Conservation (phyloP, 2,113 vertebrate species). For the Oostethus manadensis region DNA sequence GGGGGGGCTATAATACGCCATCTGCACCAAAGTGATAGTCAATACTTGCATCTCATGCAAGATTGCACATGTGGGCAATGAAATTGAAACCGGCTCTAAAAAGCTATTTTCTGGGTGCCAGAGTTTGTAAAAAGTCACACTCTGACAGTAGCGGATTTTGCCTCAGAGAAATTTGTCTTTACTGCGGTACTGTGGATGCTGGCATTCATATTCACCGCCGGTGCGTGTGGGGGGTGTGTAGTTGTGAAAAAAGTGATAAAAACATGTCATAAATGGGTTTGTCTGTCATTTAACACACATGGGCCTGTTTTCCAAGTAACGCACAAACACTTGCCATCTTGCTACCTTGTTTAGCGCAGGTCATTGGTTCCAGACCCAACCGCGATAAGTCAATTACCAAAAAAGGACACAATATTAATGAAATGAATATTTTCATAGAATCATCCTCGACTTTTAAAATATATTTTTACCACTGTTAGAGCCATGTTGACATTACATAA, state of each 20-base stretch:
- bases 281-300: constrained; percentile 19
- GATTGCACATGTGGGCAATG: constrained; percentile 42
- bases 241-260: constrained; percentile 38
- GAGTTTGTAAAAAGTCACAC: constrained; percentile 52
- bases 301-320: constrained; percentile 1
- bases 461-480: no score
- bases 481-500: no score
- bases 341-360: neutral
- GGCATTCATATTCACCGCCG: constrained; percentile 47
- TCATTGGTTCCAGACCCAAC: no score
- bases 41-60: constrained; percentile 38
- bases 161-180: constrained; percentile 43
- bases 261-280: constrained; percentile 27
- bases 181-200: constrained; percentile 32
- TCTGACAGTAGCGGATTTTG: constrained; percentile 41
- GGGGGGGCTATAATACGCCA: constrained; percentile 32
- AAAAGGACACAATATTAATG: no score
- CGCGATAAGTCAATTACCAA: no score
- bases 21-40: constrained; percentile 47
- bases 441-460: no score
- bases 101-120: constrained; percentile 36
- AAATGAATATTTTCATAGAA: no score
- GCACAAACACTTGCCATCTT: neutral
- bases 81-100: constrained; percentile 34
- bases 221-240: constrained; percentile 33